Evolutionary conservation across 2,797 vertebrate species (phyloP).

Genomic region (Protonibea diacanthus): DNA sequence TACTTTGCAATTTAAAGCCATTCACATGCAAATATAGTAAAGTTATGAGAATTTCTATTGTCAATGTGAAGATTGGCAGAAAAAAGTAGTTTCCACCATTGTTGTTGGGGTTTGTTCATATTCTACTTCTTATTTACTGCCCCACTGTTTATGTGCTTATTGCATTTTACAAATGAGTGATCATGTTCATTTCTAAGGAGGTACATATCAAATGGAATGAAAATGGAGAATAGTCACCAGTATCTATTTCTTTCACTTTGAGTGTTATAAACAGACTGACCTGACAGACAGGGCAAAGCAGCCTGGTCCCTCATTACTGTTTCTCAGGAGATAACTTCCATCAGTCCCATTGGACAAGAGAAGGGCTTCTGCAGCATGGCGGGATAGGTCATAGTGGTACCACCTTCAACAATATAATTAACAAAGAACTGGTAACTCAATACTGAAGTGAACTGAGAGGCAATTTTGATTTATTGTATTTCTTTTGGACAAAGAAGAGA

Average conservation of each 20-base stretch:
- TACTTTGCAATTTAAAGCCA: not conserved
- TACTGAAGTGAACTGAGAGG: not conserved
- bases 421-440: not conserved
- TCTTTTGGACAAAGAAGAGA: not conserved
- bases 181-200: no score
- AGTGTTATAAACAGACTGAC: conserved; percentile 74
- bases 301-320: conserved; percentile 87
- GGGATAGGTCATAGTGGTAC: conserved; percentile 92
- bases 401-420: conserved; percentile 83
- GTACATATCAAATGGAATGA: no score
- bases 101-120: no score
- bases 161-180: no score
- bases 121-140: no score
- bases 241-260: not conserved
- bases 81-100: no score
- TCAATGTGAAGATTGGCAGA: no score
- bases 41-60: no score
- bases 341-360: conserved; percentile 94
- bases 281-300: conserved; percentile 94
- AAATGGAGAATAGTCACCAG: not conserved
- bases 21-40: not conserved
- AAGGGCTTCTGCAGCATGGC: conserved; percentile 93
- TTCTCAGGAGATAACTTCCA: conserved; percentile 94
- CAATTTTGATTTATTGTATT: not conserved
- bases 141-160: no score